These are phyloP conservation scores for Ophthalmolycus amberensis DNA, from an alignment of 2,113 vertebrate species.

Conservation along the genomic window DNA sequence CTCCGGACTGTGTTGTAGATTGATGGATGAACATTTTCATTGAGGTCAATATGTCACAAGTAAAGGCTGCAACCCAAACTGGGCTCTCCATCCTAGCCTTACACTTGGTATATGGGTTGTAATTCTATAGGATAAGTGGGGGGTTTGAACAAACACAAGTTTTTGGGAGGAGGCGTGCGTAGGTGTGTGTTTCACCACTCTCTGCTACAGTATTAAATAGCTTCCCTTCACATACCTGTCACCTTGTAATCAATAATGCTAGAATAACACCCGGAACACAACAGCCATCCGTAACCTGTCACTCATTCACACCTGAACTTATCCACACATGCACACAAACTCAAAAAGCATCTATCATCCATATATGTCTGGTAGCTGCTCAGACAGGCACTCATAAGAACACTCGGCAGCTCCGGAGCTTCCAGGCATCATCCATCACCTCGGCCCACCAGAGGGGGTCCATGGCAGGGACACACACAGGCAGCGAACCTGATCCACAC, in stretches of 20 bases:
- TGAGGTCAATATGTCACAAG: conserved; percentile 58
- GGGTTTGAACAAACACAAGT: conserved; percentile 71
- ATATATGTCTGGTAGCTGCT: conserved; percentile 49
- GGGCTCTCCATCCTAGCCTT: conserved; percentile 51
- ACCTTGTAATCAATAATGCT: conserved; percentile 73
- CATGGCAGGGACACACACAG: conserved; percentile 54
- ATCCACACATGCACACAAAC: conserved; percentile 34
- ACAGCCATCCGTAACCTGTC: conserved; percentile 58
- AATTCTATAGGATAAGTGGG: conserved; percentile 71
- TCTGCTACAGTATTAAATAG: conserved; percentile 71
- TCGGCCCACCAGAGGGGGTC: conserved; percentile 53
- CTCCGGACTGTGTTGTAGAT: conserved; percentile 44
- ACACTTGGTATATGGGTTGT: conserved; percentile 63
- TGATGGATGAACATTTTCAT: conserved; percentile 75
- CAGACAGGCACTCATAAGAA: conserved; percentile 42
- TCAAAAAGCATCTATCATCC: conserved; percentile 47
- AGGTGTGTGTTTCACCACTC: conserved; percentile 63
- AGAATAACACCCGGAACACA: conserved; percentile 65
- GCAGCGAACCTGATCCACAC: conserved; percentile 60
- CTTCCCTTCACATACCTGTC: conserved; percentile 67
- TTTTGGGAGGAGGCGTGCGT: conserved; percentile 52
- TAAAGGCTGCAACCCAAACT: conserved; percentile 65
- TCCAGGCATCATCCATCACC: conserved; percentile 77
- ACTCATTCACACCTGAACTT: conserved; percentile 44
- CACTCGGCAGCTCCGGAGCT: conserved; percentile 60